These are phyloP conservation scores for Boloria selene DNA, from an alignment of 2,888 invertebrate genomes.

Conservation along the genomic window DNA sequence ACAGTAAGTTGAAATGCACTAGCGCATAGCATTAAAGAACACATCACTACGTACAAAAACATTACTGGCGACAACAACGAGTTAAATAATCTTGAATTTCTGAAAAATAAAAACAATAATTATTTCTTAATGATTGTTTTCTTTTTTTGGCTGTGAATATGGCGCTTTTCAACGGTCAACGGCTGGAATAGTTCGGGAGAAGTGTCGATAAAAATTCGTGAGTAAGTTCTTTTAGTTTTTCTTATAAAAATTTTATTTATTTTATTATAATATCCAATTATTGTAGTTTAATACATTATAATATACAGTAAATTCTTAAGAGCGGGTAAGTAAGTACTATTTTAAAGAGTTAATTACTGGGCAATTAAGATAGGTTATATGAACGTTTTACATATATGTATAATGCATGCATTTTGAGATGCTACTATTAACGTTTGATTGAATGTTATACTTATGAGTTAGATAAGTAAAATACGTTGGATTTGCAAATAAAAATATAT, in stretches of 20 bases:
- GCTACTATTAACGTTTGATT: too few species aligned
- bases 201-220: slow-evolving; percentile 35
- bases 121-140: slow-evolving; percentile 20
- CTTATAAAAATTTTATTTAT: neutral
- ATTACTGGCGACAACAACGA: slow-evolving; percentile 70
- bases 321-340: too few species aligned
- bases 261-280: neutral
- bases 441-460: too few species aligned
- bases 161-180: slow-evolving; percentile 15
- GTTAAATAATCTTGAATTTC: slow-evolving; percentile 65
- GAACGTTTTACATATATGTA: too few species aligned
- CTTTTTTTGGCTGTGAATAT: slow-evolving; percentile 9
- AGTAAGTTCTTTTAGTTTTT: slow-evolving; percentile 1
- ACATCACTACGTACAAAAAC: slow-evolving; percentile 70
- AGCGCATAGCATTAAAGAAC: slow-evolving; percentile 67
- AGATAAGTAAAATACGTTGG: too few species aligned
- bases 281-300: too few species aligned
- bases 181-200: slow-evolving; percentile 28
- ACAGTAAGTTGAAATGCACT: slow-evolving; percentile 70
- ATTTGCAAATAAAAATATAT: too few species aligned
- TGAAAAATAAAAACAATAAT: slow-evolving; percentile 41
- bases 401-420: too few species aligned
- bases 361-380: too few species aligned
- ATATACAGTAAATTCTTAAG: too few species aligned
- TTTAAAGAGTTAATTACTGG: too few species aligned